These are phyloP conservation scores for Silurus asotus DNA, from an alignment of 2,113 vertebrate species.

Conservation along the genomic window DNA sequence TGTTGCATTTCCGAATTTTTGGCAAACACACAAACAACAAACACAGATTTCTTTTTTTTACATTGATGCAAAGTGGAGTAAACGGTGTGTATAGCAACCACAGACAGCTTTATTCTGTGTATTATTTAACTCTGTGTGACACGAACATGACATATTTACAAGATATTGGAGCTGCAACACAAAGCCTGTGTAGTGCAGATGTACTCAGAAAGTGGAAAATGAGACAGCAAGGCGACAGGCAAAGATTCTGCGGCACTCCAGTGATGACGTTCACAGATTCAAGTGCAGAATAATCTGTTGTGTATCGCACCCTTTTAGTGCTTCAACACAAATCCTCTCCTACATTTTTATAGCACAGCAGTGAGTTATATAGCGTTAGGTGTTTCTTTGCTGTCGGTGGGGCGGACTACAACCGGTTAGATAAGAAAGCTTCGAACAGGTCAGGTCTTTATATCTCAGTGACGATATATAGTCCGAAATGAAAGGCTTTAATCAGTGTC, in stretches of 20 bases:
- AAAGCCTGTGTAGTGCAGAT: not conserved
- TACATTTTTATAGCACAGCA: not conserved
- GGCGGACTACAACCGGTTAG: not conserved
- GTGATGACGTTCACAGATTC: not conserved
- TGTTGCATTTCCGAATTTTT: not conserved
- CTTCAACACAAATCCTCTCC: not conserved
- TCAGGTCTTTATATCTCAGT: conserved; percentile 12
- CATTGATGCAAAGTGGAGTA: not conserved
- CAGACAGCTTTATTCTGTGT: not conserved
- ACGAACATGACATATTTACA: not conserved
- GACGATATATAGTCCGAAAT: conserved; percentile 9
- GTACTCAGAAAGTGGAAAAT: not conserved
- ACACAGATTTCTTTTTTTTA: not conserved
- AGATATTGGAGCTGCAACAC: not conserved
- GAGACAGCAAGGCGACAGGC: not conserved
- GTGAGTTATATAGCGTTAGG: not conserved
- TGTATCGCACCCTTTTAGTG: not conserved
- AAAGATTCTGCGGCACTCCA: conserved; percentile 2
- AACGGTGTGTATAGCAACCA: not conserved
- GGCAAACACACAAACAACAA: not conserved
- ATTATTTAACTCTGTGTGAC: not conserved
- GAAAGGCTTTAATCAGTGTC: not conserved
- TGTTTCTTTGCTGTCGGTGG: not conserved
- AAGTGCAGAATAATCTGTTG: not conserved
- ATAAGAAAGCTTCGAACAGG: conserved; percentile 9